Percentiles rank a stretch among this genome's conserved stretches.
Conservation (phyloP, 53 echinoderm and acorn worm species). For the Paelopatides confundens region DNA sequence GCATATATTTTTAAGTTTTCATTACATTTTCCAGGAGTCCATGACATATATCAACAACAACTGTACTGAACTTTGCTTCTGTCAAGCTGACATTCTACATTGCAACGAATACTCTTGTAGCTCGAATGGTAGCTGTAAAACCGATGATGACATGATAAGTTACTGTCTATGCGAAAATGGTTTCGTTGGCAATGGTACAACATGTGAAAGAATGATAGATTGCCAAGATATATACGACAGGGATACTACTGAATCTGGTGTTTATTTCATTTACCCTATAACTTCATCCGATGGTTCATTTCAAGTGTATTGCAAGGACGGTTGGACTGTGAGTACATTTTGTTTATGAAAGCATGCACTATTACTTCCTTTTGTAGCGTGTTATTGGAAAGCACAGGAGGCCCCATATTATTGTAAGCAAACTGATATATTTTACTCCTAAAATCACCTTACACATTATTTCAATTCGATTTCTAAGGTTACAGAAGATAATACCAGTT, state of each 20-base stretch:
- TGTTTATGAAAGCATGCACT: no score
- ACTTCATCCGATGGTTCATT: background rate
- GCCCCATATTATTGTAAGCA: no score
- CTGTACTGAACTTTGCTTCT: background rate
- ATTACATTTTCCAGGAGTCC: no score
- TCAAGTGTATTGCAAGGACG: background rate
- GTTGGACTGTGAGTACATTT: background rate
- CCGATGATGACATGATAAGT: background rate
- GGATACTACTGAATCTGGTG: background rate
- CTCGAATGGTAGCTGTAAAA: background rate
- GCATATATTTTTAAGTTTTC: no score
- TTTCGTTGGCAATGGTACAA: background rate
- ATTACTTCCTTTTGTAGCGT: no score
- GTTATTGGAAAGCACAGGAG: no score
- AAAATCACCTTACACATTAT: no score
- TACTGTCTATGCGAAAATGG: background rate
- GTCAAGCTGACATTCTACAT: background rate
- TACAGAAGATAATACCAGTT: no score
- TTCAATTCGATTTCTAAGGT: no score
- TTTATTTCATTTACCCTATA: background rate
- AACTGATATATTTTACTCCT: no score
- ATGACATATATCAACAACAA: background rate
- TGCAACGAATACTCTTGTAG: background rate
- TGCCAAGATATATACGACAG: background rate
- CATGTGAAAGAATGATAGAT: background rate